Evolutionary conservation across 2,797 vertebrate species (phyloP).

Genomic region (Lutjanus argentimaculatus): DNA sequence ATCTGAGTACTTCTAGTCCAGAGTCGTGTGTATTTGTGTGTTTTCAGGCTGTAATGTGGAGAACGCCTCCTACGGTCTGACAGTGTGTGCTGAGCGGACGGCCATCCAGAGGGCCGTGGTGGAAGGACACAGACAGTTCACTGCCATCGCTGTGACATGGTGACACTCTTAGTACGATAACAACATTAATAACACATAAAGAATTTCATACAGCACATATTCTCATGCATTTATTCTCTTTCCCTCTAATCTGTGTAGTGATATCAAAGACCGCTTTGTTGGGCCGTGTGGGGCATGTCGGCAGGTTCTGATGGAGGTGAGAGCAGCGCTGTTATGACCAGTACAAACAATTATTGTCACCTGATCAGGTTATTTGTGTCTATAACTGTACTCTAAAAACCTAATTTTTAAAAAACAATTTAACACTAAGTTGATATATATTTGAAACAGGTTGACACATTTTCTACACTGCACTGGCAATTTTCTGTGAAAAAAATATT

Average conservation of each 20-base stretch:
- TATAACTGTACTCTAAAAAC: background rate
- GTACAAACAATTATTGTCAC: background rate
- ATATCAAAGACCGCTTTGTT: constrained; percentile 89
- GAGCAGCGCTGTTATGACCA: constrained; percentile 5
- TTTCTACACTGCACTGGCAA: background rate
- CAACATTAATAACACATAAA: background rate
- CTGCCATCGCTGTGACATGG: constrained; percentile 93
- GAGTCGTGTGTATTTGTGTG: constrained; percentile 25
- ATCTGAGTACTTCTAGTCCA: background rate
- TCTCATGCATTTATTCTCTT: background rate
- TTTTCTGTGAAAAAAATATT: background rate
- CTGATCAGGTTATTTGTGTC: background rate
- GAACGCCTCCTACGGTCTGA: constrained; percentile 90
- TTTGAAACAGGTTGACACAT: background rate
- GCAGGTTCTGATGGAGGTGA: constrained; percentile 96
- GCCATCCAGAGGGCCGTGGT: constrained; percentile 93
- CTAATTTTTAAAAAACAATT: too few relatives aligned
- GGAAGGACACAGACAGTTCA: constrained; percentile 90
- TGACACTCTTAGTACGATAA: constrained; percentile 57
- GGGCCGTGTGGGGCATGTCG: constrained; percentile 93
- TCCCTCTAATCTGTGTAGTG: constrained; percentile 74
- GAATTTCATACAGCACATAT: background rate
- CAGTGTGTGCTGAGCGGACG: constrained; percentile 90
- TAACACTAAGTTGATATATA: background rate
- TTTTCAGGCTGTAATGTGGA: constrained; percentile 94